phyloP scores from a whole-genome alignment of 92 coral and sea anemone species.

The Epizoanthus rinbou region DNA sequence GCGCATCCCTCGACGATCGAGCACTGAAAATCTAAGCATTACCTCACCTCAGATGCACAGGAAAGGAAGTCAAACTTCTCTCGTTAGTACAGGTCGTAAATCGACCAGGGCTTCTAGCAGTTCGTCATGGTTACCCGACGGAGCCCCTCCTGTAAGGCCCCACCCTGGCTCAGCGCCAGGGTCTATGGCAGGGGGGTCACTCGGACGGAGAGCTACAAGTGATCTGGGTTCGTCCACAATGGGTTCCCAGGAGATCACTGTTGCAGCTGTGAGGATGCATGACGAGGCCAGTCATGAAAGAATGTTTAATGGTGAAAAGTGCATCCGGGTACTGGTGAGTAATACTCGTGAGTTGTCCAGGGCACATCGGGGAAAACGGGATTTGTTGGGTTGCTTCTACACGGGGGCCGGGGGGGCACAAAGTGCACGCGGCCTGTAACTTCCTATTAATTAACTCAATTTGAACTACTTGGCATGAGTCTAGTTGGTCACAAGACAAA shows the following conservation, averaged over 20 bases:
- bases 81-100: constrained; percentile 40
- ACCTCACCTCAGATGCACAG: constrained; percentile 42
- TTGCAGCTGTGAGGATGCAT: constrained; percentile 68
- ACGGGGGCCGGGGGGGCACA: no score
- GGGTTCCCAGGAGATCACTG: constrained; percentile 93
- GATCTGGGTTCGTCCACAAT: constrained; percentile 91
- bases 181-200: constrained; percentile 74
- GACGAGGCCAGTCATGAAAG: constrained; percentile 75
- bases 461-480: no score
- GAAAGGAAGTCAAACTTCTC: constrained; percentile 36
- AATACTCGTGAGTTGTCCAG: not conserved
- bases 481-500: no score
- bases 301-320: constrained; percentile 82
- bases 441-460: no score
- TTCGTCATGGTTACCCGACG: constrained; percentile 68
- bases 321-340: constrained; percentile 90
- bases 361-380: no score
- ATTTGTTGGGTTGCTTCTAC: no score
- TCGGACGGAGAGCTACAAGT: constrained; percentile 91
- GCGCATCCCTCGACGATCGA: constrained; percentile 80
- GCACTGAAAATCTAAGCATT: constrained; percentile 71
- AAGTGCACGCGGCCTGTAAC: no score
- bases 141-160: constrained; percentile 74
- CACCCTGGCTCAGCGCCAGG: constrained; percentile 80
- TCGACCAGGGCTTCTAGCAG: constrained; percentile 36